Evolutionary conservation across 2,113 vertebrate species (phyloP).

Genomic region (Scomber japonicus): DNA sequence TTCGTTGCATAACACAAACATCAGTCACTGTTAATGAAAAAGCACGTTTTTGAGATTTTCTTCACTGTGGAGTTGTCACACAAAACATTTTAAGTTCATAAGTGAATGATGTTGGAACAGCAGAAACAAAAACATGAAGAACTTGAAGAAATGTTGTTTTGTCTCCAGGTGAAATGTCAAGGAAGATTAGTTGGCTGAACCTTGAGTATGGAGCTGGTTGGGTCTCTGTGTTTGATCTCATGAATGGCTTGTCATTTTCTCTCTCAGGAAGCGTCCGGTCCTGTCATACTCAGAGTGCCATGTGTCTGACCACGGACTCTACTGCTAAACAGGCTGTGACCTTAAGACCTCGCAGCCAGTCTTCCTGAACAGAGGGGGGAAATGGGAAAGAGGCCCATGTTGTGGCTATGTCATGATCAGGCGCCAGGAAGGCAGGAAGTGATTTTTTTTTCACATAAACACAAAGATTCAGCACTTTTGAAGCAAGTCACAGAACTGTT

Average conservation of each 20-base stretch:
- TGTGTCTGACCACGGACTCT: neutral
- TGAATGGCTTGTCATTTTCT: neutral
- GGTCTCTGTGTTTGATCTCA: slow-evolving; percentile 16
- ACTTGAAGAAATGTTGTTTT: neutral
- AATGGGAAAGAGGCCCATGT: slow-evolving; percentile 53
- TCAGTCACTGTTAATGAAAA: neutral
- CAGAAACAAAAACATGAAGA: neutral
- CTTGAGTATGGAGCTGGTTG: neutral
- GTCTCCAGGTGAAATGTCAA: slow-evolving; percentile 9
- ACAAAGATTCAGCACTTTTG: slow-evolving; percentile 66
- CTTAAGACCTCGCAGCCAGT: slow-evolving; percentile 29
- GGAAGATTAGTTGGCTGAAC: neutral
- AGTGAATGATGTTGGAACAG: neutral
- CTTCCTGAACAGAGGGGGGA: slow-evolving; percentile 42
- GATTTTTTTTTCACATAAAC: slow-evolving; percentile 61
- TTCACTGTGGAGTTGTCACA: neutral
- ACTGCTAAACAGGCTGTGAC: slow-evolving; percentile 41
- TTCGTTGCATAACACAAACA: neutral
- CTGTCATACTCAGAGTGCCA: neutral
- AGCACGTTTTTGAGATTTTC: neutral
- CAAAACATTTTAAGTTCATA: neutral
- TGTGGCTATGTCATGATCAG: slow-evolving; percentile 72
- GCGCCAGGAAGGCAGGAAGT: slow-evolving; percentile 76
- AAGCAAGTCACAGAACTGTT: slow-evolving; percentile 36
- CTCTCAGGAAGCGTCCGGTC: neutral